Conservation (phyloP, 2,113 vertebrate species). For the Dolichotis patagonum region DNA sequence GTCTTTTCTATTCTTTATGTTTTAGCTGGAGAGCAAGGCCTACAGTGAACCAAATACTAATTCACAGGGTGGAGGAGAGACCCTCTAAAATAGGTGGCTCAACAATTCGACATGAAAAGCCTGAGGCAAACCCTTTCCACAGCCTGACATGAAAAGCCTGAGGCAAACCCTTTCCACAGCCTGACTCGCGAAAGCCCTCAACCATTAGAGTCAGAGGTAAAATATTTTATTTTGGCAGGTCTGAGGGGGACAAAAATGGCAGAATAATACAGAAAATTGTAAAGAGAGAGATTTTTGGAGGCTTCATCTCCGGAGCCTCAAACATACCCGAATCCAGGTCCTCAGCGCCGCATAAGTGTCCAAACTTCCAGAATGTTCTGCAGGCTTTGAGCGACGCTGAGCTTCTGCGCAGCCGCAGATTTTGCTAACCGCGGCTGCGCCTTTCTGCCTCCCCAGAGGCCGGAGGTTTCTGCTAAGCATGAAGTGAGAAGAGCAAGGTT, state of each 20-base stretch:
- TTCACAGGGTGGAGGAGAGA: accelerated
- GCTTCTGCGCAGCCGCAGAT: constrained; percentile 61
- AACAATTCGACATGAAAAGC: neutral
- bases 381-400: accelerated
- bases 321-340: neutral
- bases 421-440: accelerated
- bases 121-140: neutral
- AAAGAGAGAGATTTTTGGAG: too few relatives aligned
- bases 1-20: neutral
- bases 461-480: neutral
- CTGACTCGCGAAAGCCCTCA: accelerated
- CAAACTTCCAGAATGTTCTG: constrained; percentile 28
- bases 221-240: accelerated
- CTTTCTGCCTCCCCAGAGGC: accelerated
- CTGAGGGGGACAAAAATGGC: accelerated
- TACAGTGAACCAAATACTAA: neutral
- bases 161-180: neutral
- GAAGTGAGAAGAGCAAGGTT: too few relatives aligned
- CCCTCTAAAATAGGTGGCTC: neutral
- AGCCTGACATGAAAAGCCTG: too few relatives aligned
- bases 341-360: accelerated
- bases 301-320: neutral
- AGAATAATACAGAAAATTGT: neutral
- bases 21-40: neutral
- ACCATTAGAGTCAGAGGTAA: neutral